Conservation (phyloP, 2,113 vertebrate species). For the Scophthalmus maximus region DNA sequence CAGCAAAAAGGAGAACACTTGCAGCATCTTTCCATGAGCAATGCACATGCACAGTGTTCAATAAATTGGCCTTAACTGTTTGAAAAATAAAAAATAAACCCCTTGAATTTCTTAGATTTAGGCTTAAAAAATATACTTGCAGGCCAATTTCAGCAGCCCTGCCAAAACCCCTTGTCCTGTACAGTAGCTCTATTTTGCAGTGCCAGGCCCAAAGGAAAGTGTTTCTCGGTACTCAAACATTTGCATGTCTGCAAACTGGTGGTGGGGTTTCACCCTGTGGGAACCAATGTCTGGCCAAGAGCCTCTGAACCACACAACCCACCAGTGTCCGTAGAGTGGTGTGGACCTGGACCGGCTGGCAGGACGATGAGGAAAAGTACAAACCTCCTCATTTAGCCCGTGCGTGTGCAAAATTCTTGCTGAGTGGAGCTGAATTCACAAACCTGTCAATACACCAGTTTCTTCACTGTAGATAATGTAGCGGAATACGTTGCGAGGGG, state of each 20-base stretch:
- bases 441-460: constrained; percentile 15
- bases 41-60: not conserved
- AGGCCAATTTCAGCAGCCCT: constrained; percentile 18
- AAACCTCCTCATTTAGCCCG: constrained; percentile 42
- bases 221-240: constrained; percentile 64
- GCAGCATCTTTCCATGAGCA: not conserved
- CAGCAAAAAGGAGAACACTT: not conserved
- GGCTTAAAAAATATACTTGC: not conserved
- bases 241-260: constrained; percentile 68
- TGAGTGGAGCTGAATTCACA: constrained; percentile 17
- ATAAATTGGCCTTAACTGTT: not conserved
- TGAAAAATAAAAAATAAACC: too few species aligned
- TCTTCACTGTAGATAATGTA: constrained; percentile 12
- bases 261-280: constrained; percentile 54
- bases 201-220: constrained; percentile 63
- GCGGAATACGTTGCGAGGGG: not conserved
- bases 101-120: constrained; percentile 7
- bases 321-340: constrained; percentile 55
- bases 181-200: constrained; percentile 65
- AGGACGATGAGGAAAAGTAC: constrained; percentile 37
- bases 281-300: constrained; percentile 68
- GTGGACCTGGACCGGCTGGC: constrained; percentile 44
- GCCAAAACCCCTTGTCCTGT: constrained; percentile 35
- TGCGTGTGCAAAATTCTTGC: constrained; percentile 15
- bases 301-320: constrained; percentile 66